Evolutionary conservation across 1,140 invertebrate genomes (phyloP).

Genomic region (Drosophila nebulosa): DNA sequence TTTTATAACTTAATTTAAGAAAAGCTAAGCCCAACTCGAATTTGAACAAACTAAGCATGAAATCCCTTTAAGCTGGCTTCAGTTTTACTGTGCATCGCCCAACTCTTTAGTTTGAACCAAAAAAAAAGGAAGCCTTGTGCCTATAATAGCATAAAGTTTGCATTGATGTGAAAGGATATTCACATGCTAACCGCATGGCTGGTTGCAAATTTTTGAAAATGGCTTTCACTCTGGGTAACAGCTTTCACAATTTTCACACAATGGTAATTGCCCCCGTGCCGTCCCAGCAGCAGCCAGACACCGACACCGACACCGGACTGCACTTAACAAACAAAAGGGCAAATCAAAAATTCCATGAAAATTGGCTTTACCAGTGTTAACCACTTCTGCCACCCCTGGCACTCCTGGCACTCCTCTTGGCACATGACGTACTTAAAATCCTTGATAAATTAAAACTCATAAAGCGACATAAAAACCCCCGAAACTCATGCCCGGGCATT

Average conservation of each 20-base stretch:
- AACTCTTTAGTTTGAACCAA: not conserved
- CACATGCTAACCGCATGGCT: not conserved
- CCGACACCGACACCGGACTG: slow-evolving; percentile 19
- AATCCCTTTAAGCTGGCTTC: not conserved
- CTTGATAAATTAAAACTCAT: slow-evolving; percentile 61
- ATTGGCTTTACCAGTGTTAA: slow-evolving; percentile 9
- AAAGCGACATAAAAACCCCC: slow-evolving; percentile 43
- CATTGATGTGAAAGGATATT: not conserved
- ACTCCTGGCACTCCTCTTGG: slow-evolving; percentile 1
- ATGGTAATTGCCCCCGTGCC: not conserved
- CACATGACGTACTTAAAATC: slow-evolving; percentile 37
- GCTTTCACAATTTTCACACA: not conserved
- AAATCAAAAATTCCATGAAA: slow-evolving; percentile 57
- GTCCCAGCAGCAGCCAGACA: not conserved
- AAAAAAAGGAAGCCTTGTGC: not conserved
- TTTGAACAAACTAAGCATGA: no score
- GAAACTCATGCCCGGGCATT: slow-evolving; percentile 10
- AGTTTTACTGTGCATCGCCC: not conserved
- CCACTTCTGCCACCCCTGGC: no score
- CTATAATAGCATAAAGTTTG: not conserved
- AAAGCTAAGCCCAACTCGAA: no score
- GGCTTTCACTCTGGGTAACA: not conserved
- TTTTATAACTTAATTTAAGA: no score
- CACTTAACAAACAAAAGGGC: not conserved
- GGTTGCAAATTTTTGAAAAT: not conserved